A percentile compares a stretch with the other conserved stretches of the same genome.
These are phyloP conservation scores for Episyrphus balteatus DNA, from an alignment of 1,140 invertebrate species.

Conservation along the genomic window DNA sequence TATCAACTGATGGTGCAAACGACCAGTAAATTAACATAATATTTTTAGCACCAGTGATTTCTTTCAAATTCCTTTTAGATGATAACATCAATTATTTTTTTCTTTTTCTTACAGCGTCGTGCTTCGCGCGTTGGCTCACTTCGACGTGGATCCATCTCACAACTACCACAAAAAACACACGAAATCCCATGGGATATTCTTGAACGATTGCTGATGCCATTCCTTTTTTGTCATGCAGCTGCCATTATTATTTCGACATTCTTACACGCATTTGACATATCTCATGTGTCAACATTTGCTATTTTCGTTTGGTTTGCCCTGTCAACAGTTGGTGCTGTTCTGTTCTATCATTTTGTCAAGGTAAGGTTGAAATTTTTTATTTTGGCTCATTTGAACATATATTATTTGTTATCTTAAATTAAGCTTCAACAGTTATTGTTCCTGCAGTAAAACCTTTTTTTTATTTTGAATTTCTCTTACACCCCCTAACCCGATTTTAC, in stretches of 20 bases:
- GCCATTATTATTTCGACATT: conserved; percentile 59
- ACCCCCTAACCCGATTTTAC: too few relatives aligned
- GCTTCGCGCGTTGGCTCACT: conserved; percentile 30
- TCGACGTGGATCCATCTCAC: conserved; percentile 31
- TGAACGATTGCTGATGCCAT: conserved; percentile 62
- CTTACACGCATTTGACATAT: conserved; percentile 57
- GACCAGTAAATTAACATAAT: too few relatives aligned
- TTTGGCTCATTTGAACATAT: too few relatives aligned
- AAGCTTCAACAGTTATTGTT: background rate
- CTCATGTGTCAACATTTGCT: conserved; percentile 59
- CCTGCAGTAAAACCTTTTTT: background rate
- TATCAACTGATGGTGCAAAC: too few relatives aligned
- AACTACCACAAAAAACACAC: conserved; percentile 33
- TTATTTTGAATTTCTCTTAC: background rate
- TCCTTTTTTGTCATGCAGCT: conserved; percentile 63
- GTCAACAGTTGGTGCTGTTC: conserved; percentile 54
- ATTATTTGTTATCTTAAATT: background rate
- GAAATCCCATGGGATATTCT: conserved; percentile 66
- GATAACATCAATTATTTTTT: background rate
- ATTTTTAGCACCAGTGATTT: too few relatives aligned
- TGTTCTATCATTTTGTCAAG: conserved; percentile 73
- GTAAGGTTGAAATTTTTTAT: conserved; percentile 39
- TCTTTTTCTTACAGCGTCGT: conserved; percentile 18
- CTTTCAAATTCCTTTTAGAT: too few relatives aligned
- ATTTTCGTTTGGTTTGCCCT: conserved; percentile 62